A percentile compares a stretch with the other conserved stretches of the same genome.
Conservation (phyloP, 1,140 invertebrate genomes). For the Proctacanthus coquilletti region DNA sequence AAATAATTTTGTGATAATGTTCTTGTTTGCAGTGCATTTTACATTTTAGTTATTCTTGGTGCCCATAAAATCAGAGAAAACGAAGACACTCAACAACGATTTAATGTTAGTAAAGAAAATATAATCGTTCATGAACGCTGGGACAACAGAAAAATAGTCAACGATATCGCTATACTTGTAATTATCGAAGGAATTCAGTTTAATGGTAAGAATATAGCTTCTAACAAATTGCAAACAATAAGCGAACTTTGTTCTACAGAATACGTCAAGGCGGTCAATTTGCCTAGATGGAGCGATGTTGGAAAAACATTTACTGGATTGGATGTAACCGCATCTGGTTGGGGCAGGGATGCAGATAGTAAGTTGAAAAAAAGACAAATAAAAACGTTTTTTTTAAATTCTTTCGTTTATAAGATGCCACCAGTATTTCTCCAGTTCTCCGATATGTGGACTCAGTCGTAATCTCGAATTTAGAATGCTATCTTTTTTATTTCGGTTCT, state of each 20-base stretch:
- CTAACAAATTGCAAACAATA: constrained; percentile 2
- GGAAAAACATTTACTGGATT: background rate
- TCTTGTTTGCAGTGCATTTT: too few relatives aligned
- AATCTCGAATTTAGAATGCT: background rate
- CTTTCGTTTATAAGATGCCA: background rate
- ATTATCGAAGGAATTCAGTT: constrained; percentile 14
- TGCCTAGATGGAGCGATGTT: background rate
- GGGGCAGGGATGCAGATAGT: background rate
- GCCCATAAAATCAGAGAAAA: constrained; percentile 6
- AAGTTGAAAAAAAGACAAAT: too few relatives aligned
- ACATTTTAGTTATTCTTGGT: constrained; percentile 1
- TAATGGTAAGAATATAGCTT: constrained; percentile 7
- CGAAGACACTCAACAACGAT: constrained; percentile 15
- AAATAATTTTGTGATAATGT: too few relatives aligned
- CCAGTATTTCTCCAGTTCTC: background rate
- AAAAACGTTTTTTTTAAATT: background rate
- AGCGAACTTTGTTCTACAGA: background rate
- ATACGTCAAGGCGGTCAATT: background rate
- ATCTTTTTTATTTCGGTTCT: background rate
- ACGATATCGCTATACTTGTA: constrained; percentile 20
- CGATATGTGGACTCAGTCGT: background rate
- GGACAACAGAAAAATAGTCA: constrained; percentile 5
- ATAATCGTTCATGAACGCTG: constrained; percentile 14
- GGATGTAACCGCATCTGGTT: background rate
- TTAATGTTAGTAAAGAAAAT: constrained; percentile 15